These are phyloP conservation scores for Rotaria sp. DNA, from an alignment of 2,888 invertebrate species.

Conservation along the genomic window DNA sequence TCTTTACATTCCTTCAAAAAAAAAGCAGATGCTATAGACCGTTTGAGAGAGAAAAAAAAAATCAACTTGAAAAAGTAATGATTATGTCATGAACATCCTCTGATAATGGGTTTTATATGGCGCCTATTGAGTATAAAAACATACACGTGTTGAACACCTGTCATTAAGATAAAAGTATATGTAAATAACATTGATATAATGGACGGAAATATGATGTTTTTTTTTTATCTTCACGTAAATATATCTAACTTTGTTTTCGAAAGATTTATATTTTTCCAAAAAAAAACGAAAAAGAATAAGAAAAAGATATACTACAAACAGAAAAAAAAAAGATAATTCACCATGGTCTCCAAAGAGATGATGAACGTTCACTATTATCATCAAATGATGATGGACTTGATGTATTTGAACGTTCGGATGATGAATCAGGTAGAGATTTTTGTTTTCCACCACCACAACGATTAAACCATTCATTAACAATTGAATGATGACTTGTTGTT, in stretches of 20 bases:
- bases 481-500: background rate
- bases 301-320: constrained; percentile 2
- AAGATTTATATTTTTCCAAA: too few relatives aligned
- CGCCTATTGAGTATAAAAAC: background rate
- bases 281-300: background rate
- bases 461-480: background rate
- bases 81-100: constrained; percentile 13
- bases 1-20: background rate
- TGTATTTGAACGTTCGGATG: background rate
- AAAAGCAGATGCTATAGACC: background rate
- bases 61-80: constrained; percentile 5
- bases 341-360: background rate
- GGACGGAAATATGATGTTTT: too few relatives aligned
- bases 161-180: background rate
- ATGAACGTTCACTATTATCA: background rate
- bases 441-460: background rate
- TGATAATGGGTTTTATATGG: constrained; percentile 4
- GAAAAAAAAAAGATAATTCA: background rate
- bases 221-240: too few relatives aligned
- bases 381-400: background rate
- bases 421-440: background rate
- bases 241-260: too few relatives aligned
- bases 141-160: constrained; percentile 1
- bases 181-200: background rate
- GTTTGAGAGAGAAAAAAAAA: background rate